Base-by-base conservation (phyloP, 1,140 invertebrate genomes). In the Helicoverpa zea region DNA sequence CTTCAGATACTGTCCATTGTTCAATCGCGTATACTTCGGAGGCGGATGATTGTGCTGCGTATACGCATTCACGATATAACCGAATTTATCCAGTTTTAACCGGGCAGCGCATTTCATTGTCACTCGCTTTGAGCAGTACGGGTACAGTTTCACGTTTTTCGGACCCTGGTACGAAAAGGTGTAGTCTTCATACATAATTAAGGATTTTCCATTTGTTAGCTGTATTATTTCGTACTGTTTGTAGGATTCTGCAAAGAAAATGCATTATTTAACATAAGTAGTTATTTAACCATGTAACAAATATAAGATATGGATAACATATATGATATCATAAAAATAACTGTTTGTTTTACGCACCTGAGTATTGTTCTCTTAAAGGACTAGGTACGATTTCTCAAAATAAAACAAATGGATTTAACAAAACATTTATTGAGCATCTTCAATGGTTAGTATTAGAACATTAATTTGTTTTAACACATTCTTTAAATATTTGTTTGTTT, bases 21-120 rank as follows among this genome's bases (percentile, higher is more conserved):
- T 2, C 5, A 68, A 30, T 43, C 18, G 43, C 7, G n/a, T 68
- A 23, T 18, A 68, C 12, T 18, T 59, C 13, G 82, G 82, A 3
- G 83, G 83, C 14, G 81, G 79, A 66, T 85, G 83, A 14, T 81
- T 81, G n/a, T 85, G 84, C 2, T 73, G 56, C 3, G 74, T 68
- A 16, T 78, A 54, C 3, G 68, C 52, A 11, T 47, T 49, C 14
- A 61, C 47, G 4, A 83, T 52, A 5, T 35, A 23, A 5, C 66
- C 80, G 3, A 64, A 58, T 14, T 61, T 63, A 14, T 63, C 47
- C 11, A 74, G 58, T 14, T 14, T 77, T 2, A 81, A 23, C n/a
- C 23, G 73, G 0, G 80, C 80, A 52, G 70, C 73, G 52, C 80
- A 81, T 2, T 72, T 52, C 16, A n/a, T 56, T 4, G 47, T 51